Evolutionary conservation across 2,113 vertebrate species (phyloP), one percentile per base, ranked within the genome.

Genomic region (Clarias magur): DNA sequence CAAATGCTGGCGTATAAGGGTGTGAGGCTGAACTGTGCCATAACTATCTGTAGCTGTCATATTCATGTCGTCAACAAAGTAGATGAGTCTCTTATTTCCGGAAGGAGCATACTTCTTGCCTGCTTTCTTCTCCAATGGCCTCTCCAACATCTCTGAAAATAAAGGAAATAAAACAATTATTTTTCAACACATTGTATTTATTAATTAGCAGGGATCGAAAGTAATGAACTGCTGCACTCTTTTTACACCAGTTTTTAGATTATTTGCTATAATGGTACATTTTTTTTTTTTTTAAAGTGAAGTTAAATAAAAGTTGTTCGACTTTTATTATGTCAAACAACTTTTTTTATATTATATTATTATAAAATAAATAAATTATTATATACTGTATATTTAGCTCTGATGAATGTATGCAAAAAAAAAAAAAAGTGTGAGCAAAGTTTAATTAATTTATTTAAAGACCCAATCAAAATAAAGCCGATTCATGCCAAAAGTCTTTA

Each of bases 31-130:
- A 83, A 95, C 92, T 1, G 92, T 95, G 91, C 95, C 93, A 6
- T 94, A 96, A 25, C 34, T 70, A 85, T 96, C 95, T 63, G 95
- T 92, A 89, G 94, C 94, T 5, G 96, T 93, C 93, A 96, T 93
- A 87, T 97, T 97, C 89, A 97, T 90, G 89, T 97, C 95, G 42
- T 96, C 96, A 72, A 96, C 93, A 86, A 97, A 95, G 92, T 92
- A 96, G 62, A 93, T 80, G 80, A 96, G 85, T 84, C 93, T 96
- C 88, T 94, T 95, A 90, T 95, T 97, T 88, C 95, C 95, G 80
- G 90, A 82, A 27, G 95, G 95, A 30, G 93, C 92, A 85, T 93
- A 96, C 81, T 89, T 96, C 88, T 90, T 92, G 30, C 94, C 95
- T 82, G 93, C 92, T 91, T 96, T 96, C 93, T 96, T 97, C 92